phyloP scores from a whole-genome alignment of 92 coral and sea anemone genomes.

The Parazoanthus swiftii region DNA sequence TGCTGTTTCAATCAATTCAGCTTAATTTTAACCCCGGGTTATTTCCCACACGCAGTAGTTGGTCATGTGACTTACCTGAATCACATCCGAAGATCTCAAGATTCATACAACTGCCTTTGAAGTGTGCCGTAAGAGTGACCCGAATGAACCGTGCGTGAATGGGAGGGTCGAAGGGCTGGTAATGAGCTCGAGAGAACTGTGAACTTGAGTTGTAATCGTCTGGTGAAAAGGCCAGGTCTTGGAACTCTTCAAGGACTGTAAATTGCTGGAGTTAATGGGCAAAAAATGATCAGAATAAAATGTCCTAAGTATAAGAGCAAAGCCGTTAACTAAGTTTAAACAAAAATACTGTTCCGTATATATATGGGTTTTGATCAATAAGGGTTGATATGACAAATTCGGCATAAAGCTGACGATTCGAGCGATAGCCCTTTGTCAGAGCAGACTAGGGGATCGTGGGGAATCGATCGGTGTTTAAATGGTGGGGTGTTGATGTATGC shows the following conservation, averaged over 20 bases:
- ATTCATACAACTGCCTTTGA: slow-evolving; percentile 45
- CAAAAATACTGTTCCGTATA: no score
- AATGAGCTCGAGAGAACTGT: slow-evolving; percentile 58
- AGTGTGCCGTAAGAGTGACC: slow-evolving; percentile 57
- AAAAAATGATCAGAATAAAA: not conserved
- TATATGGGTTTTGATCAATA: no score
- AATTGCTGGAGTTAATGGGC: slow-evolving; percentile 28
- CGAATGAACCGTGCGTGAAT: slow-evolving; percentile 76
- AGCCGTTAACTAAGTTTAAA: no score
- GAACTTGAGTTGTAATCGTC: slow-evolving; percentile 32
- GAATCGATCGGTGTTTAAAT: no score
- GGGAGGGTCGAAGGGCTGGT: slow-evolving; percentile 77
- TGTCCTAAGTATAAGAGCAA: not conserved
- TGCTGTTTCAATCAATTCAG: no score
- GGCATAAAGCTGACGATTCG: no score
- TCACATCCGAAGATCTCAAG: slow-evolving; percentile 75
- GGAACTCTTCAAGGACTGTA: slow-evolving; percentile 35
- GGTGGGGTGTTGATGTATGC: no score
- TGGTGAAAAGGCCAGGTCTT: slow-evolving; percentile 31
- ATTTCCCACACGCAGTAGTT: not conserved
- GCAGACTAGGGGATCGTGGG: no score
- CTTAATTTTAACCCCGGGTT: not conserved
- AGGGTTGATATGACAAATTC: no score
- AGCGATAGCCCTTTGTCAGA: no score
- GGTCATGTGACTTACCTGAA: slow-evolving; percentile 53